Conservation (phyloP, 2,797 vertebrate species). For the Anolis apletophallus region DNA sequence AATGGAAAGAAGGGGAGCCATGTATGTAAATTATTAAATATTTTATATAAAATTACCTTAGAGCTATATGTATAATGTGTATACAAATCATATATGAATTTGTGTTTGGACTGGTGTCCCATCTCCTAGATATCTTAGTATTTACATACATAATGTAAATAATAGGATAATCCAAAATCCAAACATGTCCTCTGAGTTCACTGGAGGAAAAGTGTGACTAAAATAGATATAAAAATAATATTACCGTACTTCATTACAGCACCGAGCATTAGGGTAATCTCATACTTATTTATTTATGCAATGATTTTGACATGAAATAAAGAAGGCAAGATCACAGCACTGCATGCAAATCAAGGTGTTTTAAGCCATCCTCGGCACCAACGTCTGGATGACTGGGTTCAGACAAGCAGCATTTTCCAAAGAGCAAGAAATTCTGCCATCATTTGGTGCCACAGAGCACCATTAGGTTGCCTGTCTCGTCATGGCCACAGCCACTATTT, state of each 20-base stretch:
- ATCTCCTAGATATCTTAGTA: too few species aligned
- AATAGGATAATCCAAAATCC: too few species aligned
- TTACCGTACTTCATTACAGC: neutral
- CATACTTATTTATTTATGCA: too few species aligned
- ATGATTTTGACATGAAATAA: too few species aligned
- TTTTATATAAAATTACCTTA: too few species aligned
- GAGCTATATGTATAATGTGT: too few species aligned
- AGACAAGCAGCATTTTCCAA: neutral
- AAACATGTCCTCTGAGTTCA: neutral
- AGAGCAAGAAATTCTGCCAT: neutral
- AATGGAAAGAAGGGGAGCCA: neutral
- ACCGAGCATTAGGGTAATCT: neutral
- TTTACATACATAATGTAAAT: too few species aligned
- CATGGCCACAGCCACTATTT: too few species aligned
- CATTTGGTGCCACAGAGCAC: neutral
- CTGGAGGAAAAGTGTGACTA: neutral
- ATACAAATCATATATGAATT: too few species aligned
- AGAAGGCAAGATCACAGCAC: neutral
- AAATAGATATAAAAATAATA: too few species aligned
- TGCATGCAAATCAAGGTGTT: neutral
- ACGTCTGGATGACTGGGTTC: neutral
- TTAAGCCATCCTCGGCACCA: neutral
- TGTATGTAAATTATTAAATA: neutral
- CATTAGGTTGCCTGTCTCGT: neutral
- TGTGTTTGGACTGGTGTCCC: too few species aligned